A percentile compares a stretch with the other conserved stretches of the same genome.
Conservation (phyloP, 1,140 invertebrate species). For the Oryctes rhinoceros region DNA sequence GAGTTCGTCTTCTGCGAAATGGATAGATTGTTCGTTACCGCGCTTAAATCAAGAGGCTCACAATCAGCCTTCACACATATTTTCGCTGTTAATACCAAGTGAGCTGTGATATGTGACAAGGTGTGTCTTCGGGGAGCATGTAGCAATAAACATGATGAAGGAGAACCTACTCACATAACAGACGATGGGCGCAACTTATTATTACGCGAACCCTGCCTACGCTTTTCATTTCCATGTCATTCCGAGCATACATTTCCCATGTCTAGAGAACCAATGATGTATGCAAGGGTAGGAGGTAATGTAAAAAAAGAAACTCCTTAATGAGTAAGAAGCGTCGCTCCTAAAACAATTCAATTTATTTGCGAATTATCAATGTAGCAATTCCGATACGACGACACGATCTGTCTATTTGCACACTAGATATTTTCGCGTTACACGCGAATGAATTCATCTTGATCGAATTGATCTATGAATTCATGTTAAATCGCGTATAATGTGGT, state of each 20-base stretch:
- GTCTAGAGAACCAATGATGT: slow-evolving; percentile 1
- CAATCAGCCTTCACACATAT: slow-evolving; percentile 43
- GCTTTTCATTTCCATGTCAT: slow-evolving; percentile 42
- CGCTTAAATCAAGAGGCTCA: slow-evolving; percentile 40
- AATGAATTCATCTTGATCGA: too few relatives aligned
- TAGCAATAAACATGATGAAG: slow-evolving; percentile 44
- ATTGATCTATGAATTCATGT: too few relatives aligned
- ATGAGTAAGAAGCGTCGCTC: background rate
- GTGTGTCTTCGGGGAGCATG: slow-evolving; percentile 43
- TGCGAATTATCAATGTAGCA: background rate
- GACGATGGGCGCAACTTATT: slow-evolving; percentile 42
- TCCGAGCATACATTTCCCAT: slow-evolving; percentile 35
- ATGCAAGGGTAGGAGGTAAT: slow-evolving; percentile 1
- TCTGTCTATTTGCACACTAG: too few relatives aligned
- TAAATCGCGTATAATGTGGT: too few relatives aligned
- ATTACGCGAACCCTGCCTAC: slow-evolving; percentile 43
- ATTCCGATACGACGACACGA: background rate
- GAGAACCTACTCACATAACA: slow-evolving; percentile 43
- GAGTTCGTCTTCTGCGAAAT: slow-evolving; percentile 35
- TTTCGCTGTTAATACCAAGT: slow-evolving; percentile 43
- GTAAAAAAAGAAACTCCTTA: slow-evolving; percentile 9
- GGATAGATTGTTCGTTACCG: slow-evolving; percentile 20
- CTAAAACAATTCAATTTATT: slow-evolving; percentile 14
- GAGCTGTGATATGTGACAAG: slow-evolving; percentile 44
- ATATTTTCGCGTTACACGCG: too few relatives aligned